These are phyloP conservation scores for Drosophila niveifrons DNA, from an alignment of 2,888 invertebrate genomes.

Conservation along the genomic window DNA sequence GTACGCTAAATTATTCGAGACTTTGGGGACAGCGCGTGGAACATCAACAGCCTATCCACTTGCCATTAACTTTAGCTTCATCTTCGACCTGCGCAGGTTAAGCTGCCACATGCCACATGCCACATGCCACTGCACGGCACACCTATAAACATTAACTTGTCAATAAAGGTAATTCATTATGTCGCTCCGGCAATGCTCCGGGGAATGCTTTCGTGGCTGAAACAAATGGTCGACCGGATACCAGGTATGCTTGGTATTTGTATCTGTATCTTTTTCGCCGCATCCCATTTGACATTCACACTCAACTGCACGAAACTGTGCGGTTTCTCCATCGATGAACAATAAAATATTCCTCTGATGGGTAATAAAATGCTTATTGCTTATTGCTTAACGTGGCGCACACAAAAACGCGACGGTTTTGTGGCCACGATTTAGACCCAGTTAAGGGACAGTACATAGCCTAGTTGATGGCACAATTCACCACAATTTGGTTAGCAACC, in stretches of 20 bases:
- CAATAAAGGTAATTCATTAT: conserved; percentile 86
- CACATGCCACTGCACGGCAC: conserved; percentile 51
- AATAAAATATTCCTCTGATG: conserved; percentile 82
- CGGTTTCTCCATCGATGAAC: conserved; percentile 53
- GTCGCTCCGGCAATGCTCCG: conserved; percentile 81
- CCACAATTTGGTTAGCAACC: conserved; percentile 11
- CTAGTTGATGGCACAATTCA: conserved; percentile 8
- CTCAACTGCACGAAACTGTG: conserved; percentile 40
- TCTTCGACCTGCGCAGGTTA: conserved; percentile 48
- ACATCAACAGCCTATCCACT: conserved; percentile 78
- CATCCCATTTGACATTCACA: conserved; percentile 54
- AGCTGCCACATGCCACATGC: conserved; percentile 42
- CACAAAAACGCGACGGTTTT: conserved; percentile 40
- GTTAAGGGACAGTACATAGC: conserved; percentile 9
- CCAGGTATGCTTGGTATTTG: conserved; percentile 13
- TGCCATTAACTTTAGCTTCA: conserved; percentile 64
- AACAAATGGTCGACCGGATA: conserved; percentile 70
- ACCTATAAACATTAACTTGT: conserved; percentile 85
- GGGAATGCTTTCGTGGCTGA: conserved; percentile 61
- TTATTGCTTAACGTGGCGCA: conserved; percentile 56
- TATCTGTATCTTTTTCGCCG: conserved; percentile 35
- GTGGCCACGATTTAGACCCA: conserved; percentile 41
- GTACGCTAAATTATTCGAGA: conserved; percentile 77
- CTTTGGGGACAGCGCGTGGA: conserved; percentile 61
- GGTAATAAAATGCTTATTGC: conserved; percentile 76